Percentiles rank a stretch among this genome's conserved stretches.
Evolutionary conservation across 2,797 vertebrate species (phyloP).

Genomic region (Lateolabrax maculatus): DNA sequence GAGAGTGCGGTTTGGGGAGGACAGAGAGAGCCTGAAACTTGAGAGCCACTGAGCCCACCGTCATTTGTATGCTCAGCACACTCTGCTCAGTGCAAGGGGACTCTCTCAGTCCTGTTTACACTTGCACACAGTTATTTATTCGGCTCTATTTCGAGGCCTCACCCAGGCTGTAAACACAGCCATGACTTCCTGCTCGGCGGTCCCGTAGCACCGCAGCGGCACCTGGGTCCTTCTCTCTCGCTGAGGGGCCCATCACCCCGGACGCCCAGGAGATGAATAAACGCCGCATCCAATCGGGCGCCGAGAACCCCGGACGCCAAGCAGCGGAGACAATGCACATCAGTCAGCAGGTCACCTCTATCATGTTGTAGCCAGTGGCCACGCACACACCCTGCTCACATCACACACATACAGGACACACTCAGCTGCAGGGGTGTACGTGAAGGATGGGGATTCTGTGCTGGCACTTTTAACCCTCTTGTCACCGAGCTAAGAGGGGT

Average conservation of each 20-base stretch:
- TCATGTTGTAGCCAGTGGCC: slow-evolving; percentile 20
- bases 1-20: slow-evolving; percentile 43
- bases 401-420: slow-evolving; percentile 17
- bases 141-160: slow-evolving; percentile 60
- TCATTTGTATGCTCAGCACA: slow-evolving; percentile 81
- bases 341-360: slow-evolving; percentile 49
- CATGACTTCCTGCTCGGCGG: slow-evolving; percentile 47
- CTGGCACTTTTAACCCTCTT: slow-evolving; percentile 69
- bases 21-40: slow-evolving; percentile 63
- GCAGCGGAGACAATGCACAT: slow-evolving; percentile 29
- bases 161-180: slow-evolving; percentile 34
- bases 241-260: slow-evolving; percentile 29
- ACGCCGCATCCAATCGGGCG: slow-evolving; percentile 49
- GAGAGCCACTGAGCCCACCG: slow-evolving; percentile 55
- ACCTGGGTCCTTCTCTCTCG: slow-evolving; percentile 52
- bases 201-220: slow-evolving; percentile 71
- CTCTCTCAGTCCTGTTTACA: slow-evolving; percentile 71
- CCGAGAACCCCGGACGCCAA: slow-evolving; percentile 26
- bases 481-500: slow-evolving; percentile 26
- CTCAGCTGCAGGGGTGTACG: slow-evolving; percentile 56
- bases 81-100: slow-evolving; percentile 53
- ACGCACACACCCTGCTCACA: slow-evolving; percentile 11
- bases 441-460: slow-evolving; percentile 61
- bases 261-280: slow-evolving; percentile 35
- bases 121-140: slow-evolving; percentile 64